Conservation (phyloP, 2,797 vertebrate genomes). For the Rachycentron canadum region DNA sequence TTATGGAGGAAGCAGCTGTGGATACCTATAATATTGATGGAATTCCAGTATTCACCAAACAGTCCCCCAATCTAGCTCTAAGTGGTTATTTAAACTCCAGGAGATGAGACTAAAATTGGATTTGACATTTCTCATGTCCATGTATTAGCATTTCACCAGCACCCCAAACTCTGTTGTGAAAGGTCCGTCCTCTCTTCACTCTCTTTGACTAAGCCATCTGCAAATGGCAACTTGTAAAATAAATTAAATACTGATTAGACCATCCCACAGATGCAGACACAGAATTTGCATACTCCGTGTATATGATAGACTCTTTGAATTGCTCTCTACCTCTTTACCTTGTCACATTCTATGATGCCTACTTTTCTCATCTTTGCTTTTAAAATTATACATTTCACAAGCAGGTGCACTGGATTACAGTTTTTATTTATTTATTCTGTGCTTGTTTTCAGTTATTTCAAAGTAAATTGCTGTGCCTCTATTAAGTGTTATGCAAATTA, state of each 20-base stretch:
- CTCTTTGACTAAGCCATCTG: conserved; percentile 41
- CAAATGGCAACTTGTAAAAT: conserved; percentile 56
- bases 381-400: conserved; percentile 10
- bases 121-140: conserved; percentile 60
- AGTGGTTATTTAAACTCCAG: conserved; percentile 56
- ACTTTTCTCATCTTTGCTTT: conserved; percentile 13
- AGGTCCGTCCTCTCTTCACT: conserved; percentile 24
- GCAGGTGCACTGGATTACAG: conserved; percentile 1
- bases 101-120: conserved; percentile 65
- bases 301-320: conserved; percentile 11
- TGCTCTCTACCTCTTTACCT: conserved; percentile 29
- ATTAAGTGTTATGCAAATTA: conserved; percentile 31
- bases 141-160: conserved; percentile 44
- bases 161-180: conserved; percentile 39
- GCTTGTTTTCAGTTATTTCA: conserved; percentile 13
- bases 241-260: conserved; percentile 52
- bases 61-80: conserved; percentile 42
- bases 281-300: conserved; percentile 14
- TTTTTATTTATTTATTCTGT: background rate
- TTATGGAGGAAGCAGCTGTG: conserved; percentile 49
- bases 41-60: conserved; percentile 59
- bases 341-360: conserved; percentile 6
- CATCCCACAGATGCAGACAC: conserved; percentile 18
- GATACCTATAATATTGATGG: conserved; percentile 56
- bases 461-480: conserved; percentile 11